Evolutionary conservation across 2,797 vertebrate species (phyloP).

Genomic region (Alosa sapidissima): DNA sequence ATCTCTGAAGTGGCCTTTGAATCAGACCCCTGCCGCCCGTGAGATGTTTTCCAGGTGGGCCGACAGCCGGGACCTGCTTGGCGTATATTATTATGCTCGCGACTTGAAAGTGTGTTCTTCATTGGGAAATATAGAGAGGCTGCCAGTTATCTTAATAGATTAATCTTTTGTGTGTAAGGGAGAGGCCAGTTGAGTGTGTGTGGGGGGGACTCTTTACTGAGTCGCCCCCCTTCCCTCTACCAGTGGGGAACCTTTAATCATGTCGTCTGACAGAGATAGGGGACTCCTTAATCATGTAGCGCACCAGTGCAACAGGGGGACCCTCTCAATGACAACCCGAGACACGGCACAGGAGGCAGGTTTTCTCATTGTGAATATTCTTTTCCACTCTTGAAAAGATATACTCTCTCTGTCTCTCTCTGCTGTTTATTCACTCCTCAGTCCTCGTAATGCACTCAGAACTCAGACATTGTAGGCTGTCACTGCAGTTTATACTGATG

Average conservation of each 20-base stretch:
- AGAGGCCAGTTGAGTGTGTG: not conserved
- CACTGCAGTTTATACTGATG: not conserved
- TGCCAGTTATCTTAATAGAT: constrained; percentile 40
- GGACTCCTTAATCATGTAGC: constrained; percentile 32
- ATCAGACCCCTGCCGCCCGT: not conserved
- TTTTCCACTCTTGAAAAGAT: not conserved
- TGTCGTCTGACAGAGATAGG: constrained; percentile 22
- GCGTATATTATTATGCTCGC: not conserved
- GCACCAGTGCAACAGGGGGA: not conserved
- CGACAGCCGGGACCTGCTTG: not conserved
- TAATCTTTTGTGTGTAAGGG: constrained; percentile 8
- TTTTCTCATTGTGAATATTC: constrained; percentile 7
- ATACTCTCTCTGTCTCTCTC: not conserved
- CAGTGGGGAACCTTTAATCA: not conserved
- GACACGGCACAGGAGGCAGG: not conserved
- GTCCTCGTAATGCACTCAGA: not conserved
- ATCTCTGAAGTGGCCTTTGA: constrained; percentile 22
- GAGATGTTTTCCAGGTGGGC: constrained; percentile 20
- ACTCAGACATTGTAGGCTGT: not conserved
- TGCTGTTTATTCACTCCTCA: not conserved
- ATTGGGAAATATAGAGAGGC: constrained; percentile 4
- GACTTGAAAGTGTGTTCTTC: not conserved
- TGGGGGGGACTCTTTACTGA: not conserved
- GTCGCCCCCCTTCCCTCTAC: not conserved
- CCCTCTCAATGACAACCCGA: not conserved